Evolutionary conservation across 2,113 vertebrate species (phyloP).

Genomic region (Gopherus flavomarginatus): DNA sequence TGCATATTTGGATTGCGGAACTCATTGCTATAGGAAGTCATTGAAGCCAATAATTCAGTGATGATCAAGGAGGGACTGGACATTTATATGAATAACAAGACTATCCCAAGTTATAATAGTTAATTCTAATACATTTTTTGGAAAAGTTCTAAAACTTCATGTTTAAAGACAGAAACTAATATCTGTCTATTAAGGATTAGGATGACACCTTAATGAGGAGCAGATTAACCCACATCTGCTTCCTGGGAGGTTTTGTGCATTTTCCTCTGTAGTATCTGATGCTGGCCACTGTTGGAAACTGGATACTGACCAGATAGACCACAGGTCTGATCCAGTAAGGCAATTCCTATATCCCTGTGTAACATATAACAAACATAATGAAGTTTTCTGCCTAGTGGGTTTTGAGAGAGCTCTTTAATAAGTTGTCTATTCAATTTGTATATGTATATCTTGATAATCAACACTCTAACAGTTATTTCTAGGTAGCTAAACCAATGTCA

Average conservation of each 20-base stretch:
- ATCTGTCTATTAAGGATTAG: background rate
- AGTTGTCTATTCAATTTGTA: background rate
- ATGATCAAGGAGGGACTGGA: background rate
- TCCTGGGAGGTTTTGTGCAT: background rate
- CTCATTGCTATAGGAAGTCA: fast-evolving
- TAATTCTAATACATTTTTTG: background rate
- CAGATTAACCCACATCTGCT: background rate
- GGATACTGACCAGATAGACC: background rate
- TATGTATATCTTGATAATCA: background rate
- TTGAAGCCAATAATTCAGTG: background rate
- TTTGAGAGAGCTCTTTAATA: background rate
- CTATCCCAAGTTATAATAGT: background rate
- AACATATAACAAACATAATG: background rate
- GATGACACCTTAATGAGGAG: background rate
- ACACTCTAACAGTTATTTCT: background rate
- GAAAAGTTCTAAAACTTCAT: background rate
- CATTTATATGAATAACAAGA: background rate
- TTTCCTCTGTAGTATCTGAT: background rate
- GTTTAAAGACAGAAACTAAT: background rate
- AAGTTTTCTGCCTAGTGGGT: background rate
- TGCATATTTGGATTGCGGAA: fast-evolving
- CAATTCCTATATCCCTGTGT: background rate
- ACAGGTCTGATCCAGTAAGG: background rate
- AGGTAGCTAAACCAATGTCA: background rate
- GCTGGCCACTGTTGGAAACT: background rate